Base-by-base conservation (phyloP, 1,140 invertebrate species). In the Aphelinus certus region DNA sequence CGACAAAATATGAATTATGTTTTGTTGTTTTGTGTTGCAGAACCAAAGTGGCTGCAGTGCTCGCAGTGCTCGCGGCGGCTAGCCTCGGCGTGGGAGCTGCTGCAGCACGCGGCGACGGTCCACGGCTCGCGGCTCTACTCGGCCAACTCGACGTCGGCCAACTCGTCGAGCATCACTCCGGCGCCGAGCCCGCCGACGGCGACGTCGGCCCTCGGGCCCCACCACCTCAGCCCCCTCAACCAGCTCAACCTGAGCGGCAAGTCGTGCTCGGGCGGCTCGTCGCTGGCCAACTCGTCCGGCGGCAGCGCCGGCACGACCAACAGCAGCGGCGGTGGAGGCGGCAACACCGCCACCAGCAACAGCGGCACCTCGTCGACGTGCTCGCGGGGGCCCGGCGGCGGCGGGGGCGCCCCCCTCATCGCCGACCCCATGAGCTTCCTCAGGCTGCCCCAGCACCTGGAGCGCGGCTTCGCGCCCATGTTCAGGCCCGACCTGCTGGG, bases 91-190 rank as follows among this genome's bases (percentile, higher is more conserved):
- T 99, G 97, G 97, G 91, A 93, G 61, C 89, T 99, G 76, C 91
- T 99, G 7, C 96, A 98, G 85, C 97, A 99, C 84, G 96, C 95
- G 26, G 97, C 99, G 87, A 94, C 94, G 78, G 92, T 93, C 63
- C 97, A 98, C 85, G 97, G 97, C 42, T 93, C 98, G 74, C 95
- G 97, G 84, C 96, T 98, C 79, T 98, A 97, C 88, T 91, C 94
- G 47, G 94, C 96, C 76, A 87, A 89, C 55, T 79, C 81, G 57
- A 84, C 85, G 7, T 83, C 85, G 62, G 84, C 82, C 46, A 88
- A 86, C 60, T 88, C 87, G 1, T 88, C 88, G 3, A 85, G 87
- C 10, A 86, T 82, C 57, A 86, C 86, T 1, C 85, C 88, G 45
- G 84, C 88, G 1, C 86, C 86, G 53, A 88, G 86, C 78, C 87